phyloP scores from a whole-genome alignment of 2,797 vertebrate species.

The Danio jaintianensis region DNA sequence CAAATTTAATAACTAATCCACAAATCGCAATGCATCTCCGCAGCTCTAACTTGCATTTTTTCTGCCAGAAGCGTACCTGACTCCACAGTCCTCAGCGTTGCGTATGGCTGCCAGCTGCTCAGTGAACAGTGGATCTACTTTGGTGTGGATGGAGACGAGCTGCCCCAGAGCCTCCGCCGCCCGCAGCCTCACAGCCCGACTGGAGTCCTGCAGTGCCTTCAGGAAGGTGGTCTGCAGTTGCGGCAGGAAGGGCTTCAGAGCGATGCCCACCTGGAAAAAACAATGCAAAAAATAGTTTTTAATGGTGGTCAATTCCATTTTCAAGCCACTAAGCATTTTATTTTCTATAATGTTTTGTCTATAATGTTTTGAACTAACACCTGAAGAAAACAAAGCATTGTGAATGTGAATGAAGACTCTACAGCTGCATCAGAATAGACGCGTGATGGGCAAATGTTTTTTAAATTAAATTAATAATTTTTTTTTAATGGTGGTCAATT shows the following conservation, averaged over 20 bases:
- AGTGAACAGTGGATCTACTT: slow-evolving; percentile 95
- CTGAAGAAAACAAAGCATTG: no score
- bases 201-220: slow-evolving; percentile 95
- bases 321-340: no score
- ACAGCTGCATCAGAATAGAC: not conserved
- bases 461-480: no score
- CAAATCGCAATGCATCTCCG: no score
- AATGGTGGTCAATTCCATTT: no score
- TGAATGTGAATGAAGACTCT: not conserved
- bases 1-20: no score
- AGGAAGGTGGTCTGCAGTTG: slow-evolving; percentile 98
- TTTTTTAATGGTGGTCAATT: no score
- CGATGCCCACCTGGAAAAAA: slow-evolving; percentile 88
- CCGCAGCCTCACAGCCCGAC: slow-evolving; percentile 90
- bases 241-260: slow-evolving; percentile 96
- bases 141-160: slow-evolving; percentile 93
- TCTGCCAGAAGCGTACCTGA: slow-evolving; percentile 79
- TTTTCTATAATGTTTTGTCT: no score
- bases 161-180: slow-evolving; percentile 94
- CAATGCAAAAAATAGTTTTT: no score
- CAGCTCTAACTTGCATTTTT: not conserved
- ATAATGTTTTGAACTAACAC: no score
- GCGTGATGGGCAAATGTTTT: slow-evolving; percentile 8
- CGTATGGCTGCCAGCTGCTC: slow-evolving; percentile 93
- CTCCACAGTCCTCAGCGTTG: slow-evolving; percentile 90